Evolutionary conservation across 92 coral and sea anemone genomes (phyloP).

Genomic region (Nematostella vectensis): DNA sequence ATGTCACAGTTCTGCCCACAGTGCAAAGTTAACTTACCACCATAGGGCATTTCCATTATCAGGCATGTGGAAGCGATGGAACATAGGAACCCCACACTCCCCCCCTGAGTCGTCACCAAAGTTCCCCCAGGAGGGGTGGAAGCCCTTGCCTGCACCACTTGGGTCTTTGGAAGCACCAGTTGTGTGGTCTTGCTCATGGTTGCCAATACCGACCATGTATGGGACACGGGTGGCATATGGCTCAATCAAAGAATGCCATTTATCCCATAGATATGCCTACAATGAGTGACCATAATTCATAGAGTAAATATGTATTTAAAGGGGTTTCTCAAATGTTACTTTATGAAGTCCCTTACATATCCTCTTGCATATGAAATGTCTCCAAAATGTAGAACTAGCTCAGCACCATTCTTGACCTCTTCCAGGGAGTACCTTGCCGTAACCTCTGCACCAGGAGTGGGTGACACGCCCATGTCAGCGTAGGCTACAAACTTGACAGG

Average conservation of each 20-base stretch:
- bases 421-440: constrained; percentile 53
- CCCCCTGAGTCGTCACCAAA: constrained; percentile 72
- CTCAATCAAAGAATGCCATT: constrained; percentile 76
- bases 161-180: constrained; percentile 53
- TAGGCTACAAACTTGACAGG: constrained; percentile 72
- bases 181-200: constrained; percentile 74
- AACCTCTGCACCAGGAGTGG: constrained; percentile 46
- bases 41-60: constrained; percentile 77
- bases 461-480: constrained; percentile 75
- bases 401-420: constrained; percentile 61
- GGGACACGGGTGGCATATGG: constrained; percentile 71
- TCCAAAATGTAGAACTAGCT: constrained; percentile 59
- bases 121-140: constrained; percentile 85
- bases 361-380: constrained; percentile 88
- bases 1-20: too few species aligned
- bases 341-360: constrained; percentile 30
- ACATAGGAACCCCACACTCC: constrained; percentile 87
- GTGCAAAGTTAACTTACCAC: too few species aligned
- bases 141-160: constrained; percentile 68
- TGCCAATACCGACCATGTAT: constrained; percentile 80
- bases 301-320: too few species aligned
- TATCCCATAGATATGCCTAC: constrained; percentile 75
- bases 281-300: too few species aligned
- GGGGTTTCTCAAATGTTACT: too few species aligned
- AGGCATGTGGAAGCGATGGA: constrained; percentile 72